Evolutionary conservation across 1,140 invertebrate genomes (phyloP), one percentile per base, ranked within the genome.

Genomic region (Hylaeus anthracinus): DNA sequence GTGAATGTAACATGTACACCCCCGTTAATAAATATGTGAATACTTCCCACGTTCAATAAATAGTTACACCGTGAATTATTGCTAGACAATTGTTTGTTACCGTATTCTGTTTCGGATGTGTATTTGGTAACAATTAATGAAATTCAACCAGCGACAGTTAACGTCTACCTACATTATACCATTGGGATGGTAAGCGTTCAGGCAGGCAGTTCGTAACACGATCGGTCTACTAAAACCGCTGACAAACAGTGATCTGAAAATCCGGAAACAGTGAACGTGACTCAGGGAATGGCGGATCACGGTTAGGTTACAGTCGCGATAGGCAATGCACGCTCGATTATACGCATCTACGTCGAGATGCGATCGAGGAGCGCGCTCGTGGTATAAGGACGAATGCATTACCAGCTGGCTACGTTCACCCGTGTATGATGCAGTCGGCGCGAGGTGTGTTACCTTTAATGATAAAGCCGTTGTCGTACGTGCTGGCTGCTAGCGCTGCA

Each of bases 401-500:
- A 69, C 55, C 63, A 51, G 72, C 55, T 73, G 55, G 63, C 37
- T 56, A 14, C 12, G 45, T 60, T 75, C 71, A 4, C 37, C 5
- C 3, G 15, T 26, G 45, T 26, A 60, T 72, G 84, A 86, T 80
- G 39, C 63, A 60, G 67, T 66, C 81, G 76, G 75, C 56, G 78
- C 61, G 81, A 87, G 83, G 79, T 77, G 85, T 79, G 83, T 89
- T 90, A 87, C 89, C 90, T 90, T 91, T 90, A 90, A 90, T 87
- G 88, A 90, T 90, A 91, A 91, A 90, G 85, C 88, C 84, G 89
- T 91, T 88, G 88, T 88, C 88, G 83, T 88, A 91, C 88, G 88
- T 87, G 88, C 84, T 81, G 60, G 73, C 37, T 78, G 74, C 86
- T 79, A 89, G 81, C 81, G 82, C 82, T 86, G 84, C 86, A 86